Evolutionary conservation across 2,797 vertebrate genomes (phyloP).

Genomic region (Masticophis lateralis): DNA sequence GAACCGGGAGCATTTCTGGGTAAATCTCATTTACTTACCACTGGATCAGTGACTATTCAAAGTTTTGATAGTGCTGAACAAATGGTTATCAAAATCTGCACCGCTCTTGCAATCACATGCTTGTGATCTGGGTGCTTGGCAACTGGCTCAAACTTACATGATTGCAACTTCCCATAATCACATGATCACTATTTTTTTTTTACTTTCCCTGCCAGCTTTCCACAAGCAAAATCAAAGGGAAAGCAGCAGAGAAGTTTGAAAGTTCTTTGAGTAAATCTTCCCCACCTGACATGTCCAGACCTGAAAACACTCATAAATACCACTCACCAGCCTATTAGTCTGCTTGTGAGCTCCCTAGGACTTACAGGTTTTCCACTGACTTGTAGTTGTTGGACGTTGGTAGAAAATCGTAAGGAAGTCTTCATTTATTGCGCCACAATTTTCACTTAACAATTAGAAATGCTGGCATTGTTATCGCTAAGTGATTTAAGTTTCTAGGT

Average conservation of each 20-base stretch:
- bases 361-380: not conserved
- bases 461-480: not conserved
- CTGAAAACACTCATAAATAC: not conserved
- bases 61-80: not conserved
- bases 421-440: not conserved
- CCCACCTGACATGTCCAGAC: not conserved
- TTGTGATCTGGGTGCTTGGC: not conserved
- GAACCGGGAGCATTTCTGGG: too few relatives aligned
- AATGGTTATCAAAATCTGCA: not conserved
- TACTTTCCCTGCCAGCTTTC: not conserved
- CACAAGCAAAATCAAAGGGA: not conserved
- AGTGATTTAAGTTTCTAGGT: not conserved
- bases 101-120: not conserved
- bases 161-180: not conserved
- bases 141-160: not conserved
- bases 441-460: not conserved
- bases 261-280: not conserved
- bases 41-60: not conserved
- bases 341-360: not conserved
- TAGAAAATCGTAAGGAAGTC: not conserved
- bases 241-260: not conserved
- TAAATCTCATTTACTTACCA: not conserved
- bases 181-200: not conserved
- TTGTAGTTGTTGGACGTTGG: not conserved
- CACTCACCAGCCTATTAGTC: not conserved